A percentile compares a stretch with the other conserved stretches of the same genome.
These are phyloP conservation scores for Pipistrellus kuhlii DNA, from an alignment of 2,797 vertebrate species.

Conservation along the genomic window DNA sequence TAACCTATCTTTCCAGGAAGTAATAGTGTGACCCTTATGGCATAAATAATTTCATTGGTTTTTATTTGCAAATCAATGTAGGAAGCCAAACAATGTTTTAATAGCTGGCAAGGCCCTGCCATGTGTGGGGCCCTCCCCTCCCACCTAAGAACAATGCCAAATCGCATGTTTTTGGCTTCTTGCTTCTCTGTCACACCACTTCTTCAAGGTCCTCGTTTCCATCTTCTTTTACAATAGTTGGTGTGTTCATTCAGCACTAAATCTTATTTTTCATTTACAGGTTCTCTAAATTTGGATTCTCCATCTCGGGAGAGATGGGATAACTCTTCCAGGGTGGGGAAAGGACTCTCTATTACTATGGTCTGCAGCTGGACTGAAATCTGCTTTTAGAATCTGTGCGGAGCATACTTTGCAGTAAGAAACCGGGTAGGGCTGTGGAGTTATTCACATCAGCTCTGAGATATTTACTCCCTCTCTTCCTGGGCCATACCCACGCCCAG, in stretches of 20 bases:
- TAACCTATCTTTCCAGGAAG: not conserved
- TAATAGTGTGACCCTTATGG: not conserved
- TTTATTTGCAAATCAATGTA: not conserved
- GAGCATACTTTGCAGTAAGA: not conserved
- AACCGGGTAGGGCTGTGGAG: not conserved
- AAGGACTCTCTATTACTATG: not conserved
- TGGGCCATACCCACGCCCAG: not conserved
- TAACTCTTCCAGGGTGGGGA: not conserved
- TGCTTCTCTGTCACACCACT: not conserved
- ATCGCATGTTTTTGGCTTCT: not conserved
- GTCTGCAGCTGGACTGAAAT: not conserved
- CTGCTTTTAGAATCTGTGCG: not conserved
- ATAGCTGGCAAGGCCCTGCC: not conserved
- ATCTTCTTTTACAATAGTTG: not conserved
- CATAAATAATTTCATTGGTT: not conserved
- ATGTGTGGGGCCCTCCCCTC: not conserved
- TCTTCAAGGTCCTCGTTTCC: not conserved
- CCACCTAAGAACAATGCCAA: not conserved
- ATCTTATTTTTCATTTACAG: not conserved
- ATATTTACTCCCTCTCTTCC: not conserved
- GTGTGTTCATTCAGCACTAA: constrained; percentile 6
- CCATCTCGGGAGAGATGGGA: not conserved
- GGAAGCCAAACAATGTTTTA: not conserved
- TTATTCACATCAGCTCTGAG: not conserved
- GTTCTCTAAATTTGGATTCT: not conserved